phyloP scores from a whole-genome alignment of 92 coral and sea anemone species.

The Actinernus sp. region DNA sequence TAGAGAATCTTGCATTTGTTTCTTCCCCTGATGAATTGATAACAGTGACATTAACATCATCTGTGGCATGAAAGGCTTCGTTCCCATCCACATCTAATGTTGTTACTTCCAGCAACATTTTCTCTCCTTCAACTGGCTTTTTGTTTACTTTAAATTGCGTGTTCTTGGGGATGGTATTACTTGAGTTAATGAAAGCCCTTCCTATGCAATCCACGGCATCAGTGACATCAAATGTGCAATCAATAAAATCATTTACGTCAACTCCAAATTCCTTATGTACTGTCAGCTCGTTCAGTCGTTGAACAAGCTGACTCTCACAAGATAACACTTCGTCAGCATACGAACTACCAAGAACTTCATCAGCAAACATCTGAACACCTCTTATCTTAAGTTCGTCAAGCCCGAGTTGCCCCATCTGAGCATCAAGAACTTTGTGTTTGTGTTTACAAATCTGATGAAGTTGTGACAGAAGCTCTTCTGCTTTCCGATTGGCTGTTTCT shows the following conservation, averaged over 20 bases:
- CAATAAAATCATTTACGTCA: constrained; percentile 37
- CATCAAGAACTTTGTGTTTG: constrained; percentile 25
- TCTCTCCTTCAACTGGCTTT: constrained; percentile 18
- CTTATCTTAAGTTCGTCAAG: constrained; percentile 28
- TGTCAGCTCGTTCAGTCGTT: constrained; percentile 30
- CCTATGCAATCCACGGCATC: constrained; percentile 29
- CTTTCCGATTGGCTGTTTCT: constrained; percentile 23
- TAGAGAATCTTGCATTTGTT: neutral
- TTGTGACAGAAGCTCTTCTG: constrained; percentile 22
- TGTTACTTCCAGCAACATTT: neutral
- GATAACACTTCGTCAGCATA: constrained; percentile 33
- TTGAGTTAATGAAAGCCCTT: constrained; percentile 2
- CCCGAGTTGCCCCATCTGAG: constrained; percentile 34
- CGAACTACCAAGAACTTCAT: constrained; percentile 26
- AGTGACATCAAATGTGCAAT: constrained; percentile 39
- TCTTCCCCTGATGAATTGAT: constrained; percentile 14
- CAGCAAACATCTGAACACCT: constrained; percentile 41
- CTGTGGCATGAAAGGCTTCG: constrained; percentile 10
- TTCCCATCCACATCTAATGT: constrained; percentile 29
- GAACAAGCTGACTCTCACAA: constrained; percentile 37
- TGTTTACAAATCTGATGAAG: constrained; percentile 20
- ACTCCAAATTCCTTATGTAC: constrained; percentile 4
- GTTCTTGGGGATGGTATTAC: constrained; percentile 26
- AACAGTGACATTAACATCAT: constrained; percentile 16
- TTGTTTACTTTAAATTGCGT: constrained; percentile 19